Evolutionary conservation across 2,113 vertebrate genomes (phyloP).

Genomic region (Genyomyrus donnyi): DNA sequence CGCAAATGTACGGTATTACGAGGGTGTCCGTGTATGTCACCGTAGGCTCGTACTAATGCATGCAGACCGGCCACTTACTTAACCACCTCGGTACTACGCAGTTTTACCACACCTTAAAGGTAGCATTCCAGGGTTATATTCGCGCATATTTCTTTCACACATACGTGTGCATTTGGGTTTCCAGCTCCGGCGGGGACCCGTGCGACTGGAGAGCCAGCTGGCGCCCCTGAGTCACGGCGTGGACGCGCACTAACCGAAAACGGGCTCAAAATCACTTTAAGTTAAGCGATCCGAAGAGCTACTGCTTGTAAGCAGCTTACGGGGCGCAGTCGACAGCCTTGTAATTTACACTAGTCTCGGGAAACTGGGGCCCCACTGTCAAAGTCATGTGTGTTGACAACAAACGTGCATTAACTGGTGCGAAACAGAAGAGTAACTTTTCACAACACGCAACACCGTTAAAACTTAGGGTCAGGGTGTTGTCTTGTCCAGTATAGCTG

Average conservation of each 20-base stretch:
- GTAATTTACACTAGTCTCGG: background rate
- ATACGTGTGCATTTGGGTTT: background rate
- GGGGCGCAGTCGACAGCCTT: background rate
- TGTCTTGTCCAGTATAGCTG: background rate
- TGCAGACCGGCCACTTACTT: background rate
- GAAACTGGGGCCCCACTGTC: background rate
- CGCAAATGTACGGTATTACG: background rate
- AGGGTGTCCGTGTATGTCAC: background rate
- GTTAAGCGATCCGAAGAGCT: background rate
- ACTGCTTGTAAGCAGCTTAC: background rate
- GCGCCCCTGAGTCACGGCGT: background rate
- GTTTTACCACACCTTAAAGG: background rate
- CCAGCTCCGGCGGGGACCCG: background rate
- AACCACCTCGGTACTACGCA: background rate
- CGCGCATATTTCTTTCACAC: background rate
- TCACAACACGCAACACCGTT: background rate
- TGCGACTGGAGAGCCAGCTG: background rate
- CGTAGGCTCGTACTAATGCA: background rate
- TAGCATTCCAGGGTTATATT: background rate
- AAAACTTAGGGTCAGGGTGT: background rate
- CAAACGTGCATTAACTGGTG: background rate
- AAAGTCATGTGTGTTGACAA: background rate
- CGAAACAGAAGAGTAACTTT: background rate
- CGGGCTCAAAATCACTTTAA: background rate
- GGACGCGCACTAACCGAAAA: background rate